Evolutionary conservation across 2,113 vertebrate genomes (phyloP), one percentile per base, ranked within the genome.

Genomic region (Stigmatopora nigra): DNA sequence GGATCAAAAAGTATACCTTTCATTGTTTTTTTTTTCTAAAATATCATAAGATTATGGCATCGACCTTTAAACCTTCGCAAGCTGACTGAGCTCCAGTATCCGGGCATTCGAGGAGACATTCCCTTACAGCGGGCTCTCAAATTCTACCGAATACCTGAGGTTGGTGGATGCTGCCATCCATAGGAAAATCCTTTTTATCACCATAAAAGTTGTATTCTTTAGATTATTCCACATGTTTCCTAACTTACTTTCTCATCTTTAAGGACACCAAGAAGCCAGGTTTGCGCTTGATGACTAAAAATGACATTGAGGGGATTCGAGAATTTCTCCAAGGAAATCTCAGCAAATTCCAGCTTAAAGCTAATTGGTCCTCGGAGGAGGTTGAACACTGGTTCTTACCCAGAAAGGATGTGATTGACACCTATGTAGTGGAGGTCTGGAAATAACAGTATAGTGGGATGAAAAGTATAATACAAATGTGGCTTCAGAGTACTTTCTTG

Each of bases 381-480:
- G 91, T 94, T 67, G 90, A 94, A 63, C 95, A 98, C 87, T 98
- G 94, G 94, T 89, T 95, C 62, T 73, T 95, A 68, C 95, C 95
- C 41, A 92, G 90, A 86, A 91, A 95, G 83, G 91, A 91, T 25
- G 94, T 98, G 87, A 92, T 97, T 0, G 92, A 97, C 87, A 97
- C 95, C 63, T 97, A 93, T 0, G 92, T 98, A 70, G 93, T 97
- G 1, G 93, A 98, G 95, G 97, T 97, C 72, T 88, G 38, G 38
- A 41, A 41, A 41, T 41, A 41, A 41, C 38, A 31, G 25, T 41
- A 10, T 41, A 41, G 52, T 22, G 9, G 45, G 4, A 46, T 31
- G 45, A 16, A 5, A 16, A 16, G 14, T 15, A 48, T 16, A 16
- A 48, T 16, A 15, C 5, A 16, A 11, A 46, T 14, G 7, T 46